phyloP scores from a whole-genome alignment of 2,113 vertebrate species.

The Misgurnus mizolepis region DNA sequence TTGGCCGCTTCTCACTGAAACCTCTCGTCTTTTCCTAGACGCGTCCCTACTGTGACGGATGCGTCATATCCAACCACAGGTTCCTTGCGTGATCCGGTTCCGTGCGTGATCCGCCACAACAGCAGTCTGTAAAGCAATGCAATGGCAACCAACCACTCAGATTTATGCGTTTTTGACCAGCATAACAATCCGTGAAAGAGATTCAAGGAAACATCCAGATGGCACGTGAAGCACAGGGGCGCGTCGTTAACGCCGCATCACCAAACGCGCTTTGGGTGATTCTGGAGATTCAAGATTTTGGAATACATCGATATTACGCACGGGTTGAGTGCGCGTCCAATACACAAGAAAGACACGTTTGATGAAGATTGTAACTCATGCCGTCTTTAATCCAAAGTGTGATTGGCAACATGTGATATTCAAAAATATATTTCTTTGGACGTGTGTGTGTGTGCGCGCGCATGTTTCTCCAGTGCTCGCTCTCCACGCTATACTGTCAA shows the following conservation, averaged over 20 bases:
- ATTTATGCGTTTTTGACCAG: background rate
- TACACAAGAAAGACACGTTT: background rate
- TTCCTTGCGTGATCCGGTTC: slow-evolving; percentile 34
- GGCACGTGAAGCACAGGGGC: slow-evolving; percentile 11
- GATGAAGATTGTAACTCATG: slow-evolving; percentile 13
- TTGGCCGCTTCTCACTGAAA: slow-evolving; percentile 35
- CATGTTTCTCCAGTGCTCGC: background rate
- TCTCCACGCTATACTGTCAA: slow-evolving; percentile 25
- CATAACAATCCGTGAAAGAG: background rate
- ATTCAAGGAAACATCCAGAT: background rate
- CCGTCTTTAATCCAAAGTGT: slow-evolving; percentile 11
- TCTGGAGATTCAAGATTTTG: slow-evolving; percentile 18
- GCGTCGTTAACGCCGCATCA: slow-evolving; percentile 38
- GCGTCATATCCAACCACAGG: slow-evolving; percentile 50
- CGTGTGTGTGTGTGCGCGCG: slow-evolving; percentile 13
- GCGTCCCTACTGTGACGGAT: slow-evolving; percentile 45
- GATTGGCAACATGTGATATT: background rate
- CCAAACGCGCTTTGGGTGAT: slow-evolving; percentile 22
- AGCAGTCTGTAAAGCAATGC: slow-evolving; percentile 3
- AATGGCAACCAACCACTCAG: slow-evolving; percentile 37
- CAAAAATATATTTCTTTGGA: background rate
- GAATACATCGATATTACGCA: slow-evolving; percentile 12
- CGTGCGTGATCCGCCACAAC: slow-evolving; percentile 13
- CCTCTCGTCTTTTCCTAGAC: slow-evolving; percentile 25
- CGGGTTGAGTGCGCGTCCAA: background rate